A percentile compares a stretch with the other conserved stretches of the same genome.
Conservation (phyloP, 2,113 vertebrate species). For the Peromyscus leucopus region DNA sequence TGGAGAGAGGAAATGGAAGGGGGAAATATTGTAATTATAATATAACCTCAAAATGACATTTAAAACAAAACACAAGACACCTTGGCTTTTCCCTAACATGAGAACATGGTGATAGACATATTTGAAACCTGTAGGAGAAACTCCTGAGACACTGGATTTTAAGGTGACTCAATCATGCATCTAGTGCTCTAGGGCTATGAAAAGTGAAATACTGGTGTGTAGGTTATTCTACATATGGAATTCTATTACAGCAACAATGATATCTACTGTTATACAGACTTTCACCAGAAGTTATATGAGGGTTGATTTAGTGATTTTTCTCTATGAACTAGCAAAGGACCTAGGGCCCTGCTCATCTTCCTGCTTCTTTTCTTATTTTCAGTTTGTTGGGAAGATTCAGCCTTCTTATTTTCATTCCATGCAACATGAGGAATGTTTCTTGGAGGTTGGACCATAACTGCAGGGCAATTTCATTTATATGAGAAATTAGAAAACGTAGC, state of each 20-base stretch:
- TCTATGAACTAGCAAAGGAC: background rate
- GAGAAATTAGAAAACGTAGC: background rate
- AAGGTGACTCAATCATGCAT: background rate
- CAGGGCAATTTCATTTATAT: background rate
- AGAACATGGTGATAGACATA: background rate
- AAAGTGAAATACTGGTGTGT: background rate
- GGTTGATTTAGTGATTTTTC: background rate
- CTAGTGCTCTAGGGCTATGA: background rate
- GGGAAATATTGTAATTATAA: background rate
- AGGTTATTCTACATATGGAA: background rate
- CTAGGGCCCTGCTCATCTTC: fast-evolving
- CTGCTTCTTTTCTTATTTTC: background rate
- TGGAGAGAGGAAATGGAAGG: background rate
- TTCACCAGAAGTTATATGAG: background rate
- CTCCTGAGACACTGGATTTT: background rate
- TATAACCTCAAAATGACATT: background rate
- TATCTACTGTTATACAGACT: fast-evolving
- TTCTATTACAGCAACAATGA: background rate
- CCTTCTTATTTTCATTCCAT: background rate
- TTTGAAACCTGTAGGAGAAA: background rate
- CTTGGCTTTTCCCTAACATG: background rate
- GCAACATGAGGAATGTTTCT: background rate
- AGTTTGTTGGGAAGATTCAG: background rate
- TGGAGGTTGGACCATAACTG: background rate
- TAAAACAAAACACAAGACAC: background rate